phyloP scores from a whole-genome alignment of 2,113 vertebrate genomes.

The Aphelocoma coerulescens region DNA sequence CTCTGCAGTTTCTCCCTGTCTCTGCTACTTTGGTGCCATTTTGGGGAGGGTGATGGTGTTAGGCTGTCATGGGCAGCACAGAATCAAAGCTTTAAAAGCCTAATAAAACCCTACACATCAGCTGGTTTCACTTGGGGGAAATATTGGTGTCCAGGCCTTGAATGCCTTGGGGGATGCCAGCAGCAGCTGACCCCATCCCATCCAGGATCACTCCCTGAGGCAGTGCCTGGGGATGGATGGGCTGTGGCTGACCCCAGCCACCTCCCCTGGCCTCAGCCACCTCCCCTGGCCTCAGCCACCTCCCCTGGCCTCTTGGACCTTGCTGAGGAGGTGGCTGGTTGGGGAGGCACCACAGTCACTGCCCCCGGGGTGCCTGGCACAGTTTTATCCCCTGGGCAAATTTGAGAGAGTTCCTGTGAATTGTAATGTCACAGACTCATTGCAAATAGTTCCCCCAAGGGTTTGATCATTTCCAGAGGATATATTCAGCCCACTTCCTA shows the following conservation, averaged over 20 bases:
- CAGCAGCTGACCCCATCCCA: fast-evolving
- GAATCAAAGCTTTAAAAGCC: not conserved
- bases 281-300: not conserved
- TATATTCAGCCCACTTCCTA: not conserved
- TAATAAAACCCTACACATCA: not conserved
- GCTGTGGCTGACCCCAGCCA: not conserved
- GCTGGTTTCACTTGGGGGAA: not conserved
- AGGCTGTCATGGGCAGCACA: not conserved
- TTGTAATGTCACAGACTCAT: not conserved
- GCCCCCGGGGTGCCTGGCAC: fast-evolving
- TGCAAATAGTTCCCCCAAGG: not conserved
- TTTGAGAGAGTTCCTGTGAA: not conserved
- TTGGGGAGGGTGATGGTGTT: fast-evolving
- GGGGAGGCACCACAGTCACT: fast-evolving
- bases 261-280: not conserved
- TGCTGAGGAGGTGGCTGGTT: not conserved
- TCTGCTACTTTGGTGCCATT: not conserved
- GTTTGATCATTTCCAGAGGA: not conserved
- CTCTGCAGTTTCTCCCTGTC: not conserved
- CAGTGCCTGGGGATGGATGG: fast-evolving
- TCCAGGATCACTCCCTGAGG: fast-evolving
- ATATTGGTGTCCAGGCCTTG: fast-evolving
- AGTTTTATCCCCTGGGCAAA: not conserved
- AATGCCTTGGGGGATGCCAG: not conserved
- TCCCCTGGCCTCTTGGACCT: not conserved